These are phyloP conservation scores for Galagoides demidoff DNA, from an alignment of 2,797 vertebrate species.

Conservation along the genomic window DNA sequence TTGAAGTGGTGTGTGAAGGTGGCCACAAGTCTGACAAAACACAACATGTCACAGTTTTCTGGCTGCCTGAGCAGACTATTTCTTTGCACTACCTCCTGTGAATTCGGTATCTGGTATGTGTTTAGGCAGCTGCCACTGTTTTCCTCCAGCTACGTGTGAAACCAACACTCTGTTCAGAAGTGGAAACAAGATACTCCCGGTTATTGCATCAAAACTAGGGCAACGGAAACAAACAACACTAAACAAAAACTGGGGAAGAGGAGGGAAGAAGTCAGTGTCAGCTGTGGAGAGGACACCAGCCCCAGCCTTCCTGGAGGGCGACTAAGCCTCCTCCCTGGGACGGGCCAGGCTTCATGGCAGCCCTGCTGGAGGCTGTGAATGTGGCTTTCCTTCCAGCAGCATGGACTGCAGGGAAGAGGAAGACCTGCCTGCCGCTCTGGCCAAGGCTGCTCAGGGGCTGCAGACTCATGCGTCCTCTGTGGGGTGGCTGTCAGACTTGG, in stretches of 20 bases:
- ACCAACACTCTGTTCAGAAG: neutral
- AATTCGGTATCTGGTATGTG: neutral
- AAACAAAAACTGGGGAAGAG: neutral
- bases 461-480: neutral
- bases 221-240: neutral
- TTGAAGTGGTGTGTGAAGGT: fast-evolving
- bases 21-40: neutral
- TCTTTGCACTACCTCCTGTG: neutral
- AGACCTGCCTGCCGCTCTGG: neutral
- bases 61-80: fast-evolving
- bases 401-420: fast-evolving
- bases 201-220: neutral
- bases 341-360: neutral
- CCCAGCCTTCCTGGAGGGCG: fast-evolving
- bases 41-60: fast-evolving
- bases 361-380: fast-evolving
- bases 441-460: neutral
- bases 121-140: constrained; percentile 44
- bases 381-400: fast-evolving
- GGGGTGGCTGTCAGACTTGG: fast-evolving
- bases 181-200: neutral
- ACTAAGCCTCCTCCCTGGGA: neutral
- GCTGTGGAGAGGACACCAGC: fast-evolving
- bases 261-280: fast-evolving
- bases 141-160: neutral